These are phyloP conservation scores for Erythrocebus patas DNA, from an alignment of 2,113 vertebrate genomes.

Conservation along the genomic window DNA sequence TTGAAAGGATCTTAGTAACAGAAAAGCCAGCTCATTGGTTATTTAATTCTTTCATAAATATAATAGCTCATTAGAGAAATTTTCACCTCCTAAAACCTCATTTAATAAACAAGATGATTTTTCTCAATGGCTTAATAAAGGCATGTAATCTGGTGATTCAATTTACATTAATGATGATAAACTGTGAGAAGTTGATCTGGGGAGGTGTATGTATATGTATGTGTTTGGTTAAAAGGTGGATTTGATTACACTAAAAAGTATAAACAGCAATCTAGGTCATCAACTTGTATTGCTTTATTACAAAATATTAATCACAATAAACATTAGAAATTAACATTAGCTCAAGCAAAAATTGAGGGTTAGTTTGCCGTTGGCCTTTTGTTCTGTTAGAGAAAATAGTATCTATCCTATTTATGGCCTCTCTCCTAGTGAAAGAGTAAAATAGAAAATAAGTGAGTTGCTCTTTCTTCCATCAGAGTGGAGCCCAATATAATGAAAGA, in stretches of 20 bases:
- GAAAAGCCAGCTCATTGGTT: constrained; percentile 37
- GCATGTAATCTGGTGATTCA: background rate
- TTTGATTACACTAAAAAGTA: background rate
- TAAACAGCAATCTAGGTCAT: background rate
- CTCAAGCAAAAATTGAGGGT: background rate
- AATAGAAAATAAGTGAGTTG: background rate
- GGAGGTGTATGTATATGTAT: background rate
- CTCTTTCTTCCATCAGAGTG: background rate
- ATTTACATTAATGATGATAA: constrained; percentile 11
- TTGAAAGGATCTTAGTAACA: background rate
- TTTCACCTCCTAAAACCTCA: background rate
- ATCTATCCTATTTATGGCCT: background rate
- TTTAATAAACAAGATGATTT: constrained; percentile 24
- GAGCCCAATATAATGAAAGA: background rate
- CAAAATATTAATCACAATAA: background rate
- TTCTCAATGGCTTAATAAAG: constrained; percentile 15
- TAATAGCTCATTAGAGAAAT: constrained; percentile 74
- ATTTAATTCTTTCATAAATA: constrained; percentile 58
- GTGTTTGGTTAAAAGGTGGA: background rate
- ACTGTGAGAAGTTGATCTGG: background rate
- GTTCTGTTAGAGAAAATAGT: background rate
- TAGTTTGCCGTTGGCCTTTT: background rate
- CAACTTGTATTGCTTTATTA: background rate
- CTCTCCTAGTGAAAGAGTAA: background rate
- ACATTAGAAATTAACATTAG: background rate